Conservation (phyloP, 2,888 invertebrate species). For the Strigamia crassipes region DNA sequence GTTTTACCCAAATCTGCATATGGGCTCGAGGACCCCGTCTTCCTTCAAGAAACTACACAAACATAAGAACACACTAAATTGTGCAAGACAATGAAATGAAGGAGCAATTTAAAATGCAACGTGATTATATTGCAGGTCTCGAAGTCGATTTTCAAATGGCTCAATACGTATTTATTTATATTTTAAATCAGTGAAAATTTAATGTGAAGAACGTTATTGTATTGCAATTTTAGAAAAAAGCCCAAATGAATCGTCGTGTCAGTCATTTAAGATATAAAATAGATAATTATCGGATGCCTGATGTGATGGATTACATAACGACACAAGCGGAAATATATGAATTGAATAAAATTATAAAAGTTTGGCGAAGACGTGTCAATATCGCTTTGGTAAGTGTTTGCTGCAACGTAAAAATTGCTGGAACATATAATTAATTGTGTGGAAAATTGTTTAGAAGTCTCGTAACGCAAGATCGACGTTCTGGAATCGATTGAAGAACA, state of each 20-base stretch:
- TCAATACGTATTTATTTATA: background rate
- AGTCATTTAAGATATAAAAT: background rate
- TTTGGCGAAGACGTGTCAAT: slow-evolving; percentile 2
- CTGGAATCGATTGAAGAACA: background rate
- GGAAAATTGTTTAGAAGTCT: background rate
- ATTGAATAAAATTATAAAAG: background rate
- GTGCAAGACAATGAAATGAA: too few relatives aligned
- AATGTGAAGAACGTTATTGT: background rate
- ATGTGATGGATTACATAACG: slow-evolving; percentile 44
- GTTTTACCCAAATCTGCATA: too few relatives aligned
- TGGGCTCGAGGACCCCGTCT: too few relatives aligned
- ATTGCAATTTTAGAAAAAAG: background rate
- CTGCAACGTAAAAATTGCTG: background rate
- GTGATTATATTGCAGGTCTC: too few relatives aligned
- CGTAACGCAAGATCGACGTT: background rate
- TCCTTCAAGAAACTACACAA: too few relatives aligned
- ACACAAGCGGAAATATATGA: slow-evolving; percentile 39
- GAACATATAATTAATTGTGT: background rate
- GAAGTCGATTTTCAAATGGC: too few relatives aligned
- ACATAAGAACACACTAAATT: too few relatives aligned
- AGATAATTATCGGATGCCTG: slow-evolving; percentile 36
- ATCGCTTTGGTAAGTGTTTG: background rate
- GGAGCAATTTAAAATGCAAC: too few relatives aligned
- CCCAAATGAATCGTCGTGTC: background rate
- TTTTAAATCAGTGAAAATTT: too few relatives aligned